Evolutionary conservation across 37 sponge, comb jelly and placozoan genomes (phyloP).

Genomic region (Chondrosia reniformis): DNA sequence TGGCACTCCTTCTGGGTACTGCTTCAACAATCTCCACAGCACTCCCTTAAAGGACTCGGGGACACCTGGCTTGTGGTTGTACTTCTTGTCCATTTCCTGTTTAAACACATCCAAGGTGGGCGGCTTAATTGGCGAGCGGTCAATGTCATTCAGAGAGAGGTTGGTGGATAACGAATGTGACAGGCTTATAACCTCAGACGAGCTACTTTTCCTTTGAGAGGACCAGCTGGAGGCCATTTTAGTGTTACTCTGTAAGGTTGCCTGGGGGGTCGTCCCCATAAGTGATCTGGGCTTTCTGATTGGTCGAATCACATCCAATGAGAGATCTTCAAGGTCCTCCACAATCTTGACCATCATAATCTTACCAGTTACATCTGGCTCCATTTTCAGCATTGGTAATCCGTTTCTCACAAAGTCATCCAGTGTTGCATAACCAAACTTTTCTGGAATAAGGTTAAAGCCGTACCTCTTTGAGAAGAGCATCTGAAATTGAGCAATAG

Average conservation of each 20-base stretch:
- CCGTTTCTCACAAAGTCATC: background rate
- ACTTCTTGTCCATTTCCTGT: background rate
- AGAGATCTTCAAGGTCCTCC: background rate
- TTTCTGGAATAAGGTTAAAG: constrained; percentile 12
- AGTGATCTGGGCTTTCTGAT: background rate
- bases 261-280: background rate
- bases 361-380: background rate
- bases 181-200: background rate
- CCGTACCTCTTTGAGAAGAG: constrained; percentile 23
- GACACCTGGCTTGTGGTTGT: background rate
- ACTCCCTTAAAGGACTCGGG: constrained; percentile 15
- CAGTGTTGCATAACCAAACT: constrained; percentile 2
- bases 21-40: constrained; percentile 13
- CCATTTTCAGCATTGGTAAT: background rate
- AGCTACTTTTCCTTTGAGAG: background rate
- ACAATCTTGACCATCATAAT: background rate
- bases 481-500: constrained; percentile 10
- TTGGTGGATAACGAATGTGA: background rate
- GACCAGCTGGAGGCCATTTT: background rate
- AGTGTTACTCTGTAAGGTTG: background rate
- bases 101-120: background rate
- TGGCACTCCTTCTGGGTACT: constrained; percentile 14
- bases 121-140: background rate
- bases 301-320: background rate
- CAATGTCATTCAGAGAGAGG: constrained; percentile 12